These are phyloP conservation scores for Bedellia somnulentella DNA, from an alignment of 2,888 invertebrate genomes.

Conservation along the genomic window DNA sequence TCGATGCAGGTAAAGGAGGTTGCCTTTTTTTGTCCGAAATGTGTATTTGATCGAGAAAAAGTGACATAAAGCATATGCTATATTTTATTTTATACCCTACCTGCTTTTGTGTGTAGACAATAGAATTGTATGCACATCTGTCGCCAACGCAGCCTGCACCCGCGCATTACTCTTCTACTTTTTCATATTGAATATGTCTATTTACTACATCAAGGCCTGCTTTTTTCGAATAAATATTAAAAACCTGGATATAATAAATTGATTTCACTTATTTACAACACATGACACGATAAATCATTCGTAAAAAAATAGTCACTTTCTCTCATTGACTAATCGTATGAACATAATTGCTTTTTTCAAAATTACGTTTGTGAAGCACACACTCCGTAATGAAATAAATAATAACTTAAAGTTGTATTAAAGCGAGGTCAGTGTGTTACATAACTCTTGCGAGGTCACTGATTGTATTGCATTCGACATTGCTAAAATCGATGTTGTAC, in stretches of 20 bases:
- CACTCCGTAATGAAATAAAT: conserved; percentile 18
- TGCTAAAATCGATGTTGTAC: conserved; percentile 27
- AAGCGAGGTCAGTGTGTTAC: conserved; percentile 33
- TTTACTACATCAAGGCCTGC: too few species aligned
- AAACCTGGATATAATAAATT: too few species aligned
- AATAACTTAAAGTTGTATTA: conserved; percentile 22
- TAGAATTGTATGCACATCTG: conserved; percentile 46
- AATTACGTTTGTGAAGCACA: too few species aligned
- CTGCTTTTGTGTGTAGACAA: conserved; percentile 53
- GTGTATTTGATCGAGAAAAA: conserved; percentile 38
- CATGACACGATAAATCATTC: too few species aligned
- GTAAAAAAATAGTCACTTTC: too few species aligned
- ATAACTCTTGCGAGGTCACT: conserved; percentile 27
- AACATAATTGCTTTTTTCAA: too few species aligned
- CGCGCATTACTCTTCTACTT: too few species aligned
- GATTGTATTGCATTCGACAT: conserved; percentile 20
- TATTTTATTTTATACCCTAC: conserved; percentile 48
- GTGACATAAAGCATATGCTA: conserved; percentile 54
- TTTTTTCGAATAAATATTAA: too few species aligned
- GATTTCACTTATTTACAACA: too few species aligned
- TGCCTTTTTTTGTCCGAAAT: conserved; percentile 41
- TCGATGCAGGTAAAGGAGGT: conserved; percentile 43
- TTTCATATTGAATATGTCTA: too few species aligned
- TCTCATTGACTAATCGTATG: too few species aligned
- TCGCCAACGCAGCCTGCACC: conserved; percentile 30